Evolutionary conservation across 2,113 vertebrate genomes (phyloP), one percentile per base, ranked within the genome.

Genomic region (Catharus minimus): DNA sequence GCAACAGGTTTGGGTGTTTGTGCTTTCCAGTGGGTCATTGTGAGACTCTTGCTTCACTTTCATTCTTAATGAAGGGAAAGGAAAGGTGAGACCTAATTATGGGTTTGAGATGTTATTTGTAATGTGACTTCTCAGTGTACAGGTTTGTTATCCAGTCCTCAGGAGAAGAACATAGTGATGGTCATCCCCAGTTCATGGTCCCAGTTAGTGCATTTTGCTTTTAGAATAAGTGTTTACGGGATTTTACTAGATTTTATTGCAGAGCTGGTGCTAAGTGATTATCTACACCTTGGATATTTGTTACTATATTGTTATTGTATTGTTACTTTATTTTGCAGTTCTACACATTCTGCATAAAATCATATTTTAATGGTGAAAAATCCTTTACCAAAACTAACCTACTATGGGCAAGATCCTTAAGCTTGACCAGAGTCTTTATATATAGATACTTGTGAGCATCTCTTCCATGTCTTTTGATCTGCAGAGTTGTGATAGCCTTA

Each of bases 1-100:
- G 82, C 20, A 32, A 43, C 93, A 69, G 81, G 66, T 91, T 93
- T 62, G 92, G 78, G 55, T 96, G 91, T 97, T 96, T 90, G 89
- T 87, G 88, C 87, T 97, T 97, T 81, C 82, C 81, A 33, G 13
- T 79, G 86, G 81, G n/a, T 75, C 78, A 68, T 72, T 1, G 4
- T 53, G 76, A 86, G 73, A 26, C 84, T 79, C 72, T 36, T 64
- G n/a, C 47, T 83, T 89, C 77, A 55, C 84, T 92, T 95, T 92
- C 82, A 3, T 86, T 84, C 68, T 67, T 84, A 58, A 74, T 7
- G 23, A 77, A 86, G 86, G 65, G 71, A 75, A 75, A 62, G 52
- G 68, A 90, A 81, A 90, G 72, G 68, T 89, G 94, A 86, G 65
- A 89, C 38, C 50, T 85, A 27, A 88, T 81, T 65, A 43, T 7